Evolutionary conservation across 2,888 invertebrate genomes (phyloP).

Genomic region (Cephus nigrinus): DNA sequence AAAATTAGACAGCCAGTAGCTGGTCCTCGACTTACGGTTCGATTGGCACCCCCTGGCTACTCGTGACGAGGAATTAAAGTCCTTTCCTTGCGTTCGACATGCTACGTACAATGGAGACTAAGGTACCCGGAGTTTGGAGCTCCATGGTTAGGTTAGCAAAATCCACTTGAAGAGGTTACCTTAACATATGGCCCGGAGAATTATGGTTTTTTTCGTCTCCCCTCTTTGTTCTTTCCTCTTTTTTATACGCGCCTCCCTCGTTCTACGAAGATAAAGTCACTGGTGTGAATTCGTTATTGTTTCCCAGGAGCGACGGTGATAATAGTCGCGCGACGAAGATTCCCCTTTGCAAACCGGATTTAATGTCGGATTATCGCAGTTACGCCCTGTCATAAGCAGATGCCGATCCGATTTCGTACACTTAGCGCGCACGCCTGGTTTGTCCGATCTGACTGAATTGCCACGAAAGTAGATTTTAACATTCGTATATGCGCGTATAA

Average conservation of each 20-base stretch:
- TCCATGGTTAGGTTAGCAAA: conserved; percentile 26
- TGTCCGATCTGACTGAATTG: conserved; percentile 61
- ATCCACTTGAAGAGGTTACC: conserved; percentile 37
- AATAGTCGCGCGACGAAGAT: conserved; percentile 27
- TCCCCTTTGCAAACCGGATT: conserved; percentile 26
- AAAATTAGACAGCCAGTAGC: conserved; percentile 52
- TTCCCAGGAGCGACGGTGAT: conserved; percentile 25
- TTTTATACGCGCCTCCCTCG: background rate
- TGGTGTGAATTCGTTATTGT: conserved; percentile 25
- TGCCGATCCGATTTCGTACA: conserved; percentile 54
- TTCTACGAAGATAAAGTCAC: background rate
- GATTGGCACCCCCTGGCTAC: conserved; percentile 42
- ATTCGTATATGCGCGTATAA: background rate
- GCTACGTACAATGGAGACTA: conserved; percentile 13
- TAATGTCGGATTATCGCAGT: conserved; percentile 31
- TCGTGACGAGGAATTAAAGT: conserved; percentile 30
- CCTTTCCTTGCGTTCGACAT: conserved; percentile 39
- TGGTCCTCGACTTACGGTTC: conserved; percentile 52
- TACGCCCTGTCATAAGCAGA: conserved; percentile 60
- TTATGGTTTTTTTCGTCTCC: background rate
- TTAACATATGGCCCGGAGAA: conserved; percentile 35
- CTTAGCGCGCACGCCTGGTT: conserved; percentile 35
- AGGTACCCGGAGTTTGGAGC: conserved; percentile 9
- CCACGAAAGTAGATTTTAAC: conserved; percentile 55
- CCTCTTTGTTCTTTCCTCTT: background rate